These are phyloP conservation scores for Sandelia bainsii DNA, from an alignment of 2,797 vertebrate genomes.

Conservation along the genomic window DNA sequence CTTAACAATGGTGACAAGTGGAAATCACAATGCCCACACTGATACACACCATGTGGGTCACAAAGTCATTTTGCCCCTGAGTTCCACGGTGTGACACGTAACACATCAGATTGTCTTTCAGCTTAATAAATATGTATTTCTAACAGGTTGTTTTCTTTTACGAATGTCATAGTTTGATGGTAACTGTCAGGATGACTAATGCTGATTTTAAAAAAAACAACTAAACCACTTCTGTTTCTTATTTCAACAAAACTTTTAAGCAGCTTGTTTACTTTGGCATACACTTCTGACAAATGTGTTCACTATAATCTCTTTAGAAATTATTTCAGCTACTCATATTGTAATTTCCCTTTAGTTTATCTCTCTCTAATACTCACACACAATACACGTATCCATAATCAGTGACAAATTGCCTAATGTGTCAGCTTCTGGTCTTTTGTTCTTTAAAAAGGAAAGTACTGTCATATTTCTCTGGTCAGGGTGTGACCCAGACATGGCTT, in stretches of 20 bases:
- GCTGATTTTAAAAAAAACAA: neutral
- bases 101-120: too few relatives aligned
- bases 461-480: slow-evolving; percentile 47
- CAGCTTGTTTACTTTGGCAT: neutral
- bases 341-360: neutral
- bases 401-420: slow-evolving; percentile 2
- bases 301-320: neutral
- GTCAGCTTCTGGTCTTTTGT: neutral
- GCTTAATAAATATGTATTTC: too few relatives aligned
- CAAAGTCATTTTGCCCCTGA: slow-evolving; percentile 10
- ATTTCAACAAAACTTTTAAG: neutral
- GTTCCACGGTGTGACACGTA: neutral
- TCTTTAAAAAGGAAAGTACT: slow-evolving; percentile 22
- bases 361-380: neutral
- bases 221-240: neutral
- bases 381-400: neutral
- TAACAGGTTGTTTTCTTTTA: too few relatives aligned
- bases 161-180: too few relatives aligned
- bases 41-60: rapidly evolving
- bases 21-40: neutral
- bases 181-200: too few relatives aligned
- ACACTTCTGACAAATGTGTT: neutral
- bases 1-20: slow-evolving; percentile 1
- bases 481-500: slow-evolving; percentile 16
- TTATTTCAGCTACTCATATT: neutral